Conservation (phyloP, 2,113 vertebrate genomes). For the Mastomys coucha region DNA sequence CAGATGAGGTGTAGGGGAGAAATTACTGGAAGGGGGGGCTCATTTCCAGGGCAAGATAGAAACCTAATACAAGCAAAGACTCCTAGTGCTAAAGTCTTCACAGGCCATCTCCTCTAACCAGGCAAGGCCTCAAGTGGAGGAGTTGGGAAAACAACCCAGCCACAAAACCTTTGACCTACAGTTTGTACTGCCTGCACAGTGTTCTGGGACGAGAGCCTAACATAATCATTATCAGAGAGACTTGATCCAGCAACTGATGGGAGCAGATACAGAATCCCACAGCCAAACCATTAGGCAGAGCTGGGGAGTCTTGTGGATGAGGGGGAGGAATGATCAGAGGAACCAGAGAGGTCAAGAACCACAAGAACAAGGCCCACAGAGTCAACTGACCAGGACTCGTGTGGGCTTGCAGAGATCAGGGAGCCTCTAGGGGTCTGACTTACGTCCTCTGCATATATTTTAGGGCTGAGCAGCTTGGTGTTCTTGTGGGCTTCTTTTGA, state of each 20-base stretch:
- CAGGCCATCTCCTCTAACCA: not conserved
- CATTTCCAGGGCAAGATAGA: not conserved
- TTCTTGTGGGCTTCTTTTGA: not conserved
- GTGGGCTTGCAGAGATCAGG: not conserved
- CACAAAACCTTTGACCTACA: not conserved
- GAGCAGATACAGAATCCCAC: not conserved
- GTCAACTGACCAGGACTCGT: not conserved
- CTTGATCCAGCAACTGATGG: not conserved
- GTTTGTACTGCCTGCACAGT: not conserved
- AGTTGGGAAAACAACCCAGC: not conserved
- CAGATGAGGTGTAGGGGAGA: not conserved
- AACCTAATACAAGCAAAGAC: not conserved
- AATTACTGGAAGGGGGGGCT: not conserved
- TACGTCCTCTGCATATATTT: not conserved
- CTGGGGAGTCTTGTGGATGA: not conserved
- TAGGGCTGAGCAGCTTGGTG: not conserved
- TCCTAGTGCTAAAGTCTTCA: not conserved
- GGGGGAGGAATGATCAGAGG: not conserved
- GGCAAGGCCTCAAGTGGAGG: not conserved
- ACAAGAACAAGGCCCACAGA: not conserved
- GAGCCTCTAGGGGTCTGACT: not conserved
- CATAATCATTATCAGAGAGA: not conserved
- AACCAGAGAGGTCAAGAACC: not conserved
- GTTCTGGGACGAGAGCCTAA: not conserved
- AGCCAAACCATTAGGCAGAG: not conserved